These are phyloP conservation scores for Girardinus metallicus DNA, from an alignment of 2,797 vertebrate species.

Conservation along the genomic window DNA sequence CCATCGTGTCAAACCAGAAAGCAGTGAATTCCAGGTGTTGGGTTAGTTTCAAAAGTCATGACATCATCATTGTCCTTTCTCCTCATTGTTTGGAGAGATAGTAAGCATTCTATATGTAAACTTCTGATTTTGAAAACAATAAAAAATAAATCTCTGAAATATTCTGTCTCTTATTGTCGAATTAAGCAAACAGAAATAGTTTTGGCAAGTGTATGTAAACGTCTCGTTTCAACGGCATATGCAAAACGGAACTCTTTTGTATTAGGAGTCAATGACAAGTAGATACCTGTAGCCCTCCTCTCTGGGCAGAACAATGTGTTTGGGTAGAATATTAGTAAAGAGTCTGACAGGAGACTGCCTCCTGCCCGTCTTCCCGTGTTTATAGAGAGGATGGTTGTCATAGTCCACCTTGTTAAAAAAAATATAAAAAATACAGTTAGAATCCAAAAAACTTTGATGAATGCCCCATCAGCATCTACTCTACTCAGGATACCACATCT, in stretches of 20 bases:
- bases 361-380: slow-evolving; percentile 91
- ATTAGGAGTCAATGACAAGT: not conserved
- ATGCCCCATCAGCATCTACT: not conserved
- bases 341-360: slow-evolving; percentile 94
- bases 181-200: not conserved
- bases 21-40: not conserved
- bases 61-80: not conserved
- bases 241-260: not conserved
- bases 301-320: slow-evolving; percentile 83
- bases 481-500: not conserved
- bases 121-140: not conserved
- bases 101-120: too few species aligned
- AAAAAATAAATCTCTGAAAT: not conserved
- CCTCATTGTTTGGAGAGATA: not conserved
- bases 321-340: slow-evolving; percentile 89
- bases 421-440: not conserved
- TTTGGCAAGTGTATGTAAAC: not conserved
- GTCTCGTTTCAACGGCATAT: not conserved
- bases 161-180: not conserved
- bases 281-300: slow-evolving; percentile 94
- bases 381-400: slow-evolving; percentile 94
- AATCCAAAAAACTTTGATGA: not conserved
- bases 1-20: not conserved
- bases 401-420: slow-evolving; percentile 88
- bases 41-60: not conserved